phyloP scores from a whole-genome alignment of 1,140 invertebrate species.

The Cyrtorhinus lividipennis region DNA sequence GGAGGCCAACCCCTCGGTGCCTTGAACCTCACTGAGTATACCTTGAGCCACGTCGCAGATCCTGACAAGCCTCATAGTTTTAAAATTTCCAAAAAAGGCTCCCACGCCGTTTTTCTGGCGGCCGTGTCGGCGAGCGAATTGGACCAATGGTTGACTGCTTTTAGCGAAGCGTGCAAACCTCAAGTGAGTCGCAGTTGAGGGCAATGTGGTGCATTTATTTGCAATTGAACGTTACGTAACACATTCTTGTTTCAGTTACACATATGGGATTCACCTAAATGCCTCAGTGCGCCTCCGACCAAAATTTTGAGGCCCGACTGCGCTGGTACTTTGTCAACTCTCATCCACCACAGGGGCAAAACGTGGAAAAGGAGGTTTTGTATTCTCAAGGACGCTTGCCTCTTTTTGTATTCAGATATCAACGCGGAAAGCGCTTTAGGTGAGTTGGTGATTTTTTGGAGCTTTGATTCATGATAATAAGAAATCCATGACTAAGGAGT shows the following conservation, averaged over 20 bases:
- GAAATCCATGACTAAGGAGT: no score
- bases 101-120: conserved; percentile 61
- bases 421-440: conserved; percentile 75
- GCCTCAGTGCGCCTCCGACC: conserved; percentile 51
- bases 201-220: background rate
- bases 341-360: conserved; percentile 54
- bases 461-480: no score
- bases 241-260: no score
- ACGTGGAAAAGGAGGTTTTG: conserved; percentile 85
- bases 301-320: conserved; percentile 72
- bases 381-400: conserved; percentile 84
- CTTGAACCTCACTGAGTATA: conserved; percentile 70
- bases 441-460: no score
- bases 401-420: conserved; percentile 84
- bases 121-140: conserved; percentile 61
- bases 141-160: conserved; percentile 56
- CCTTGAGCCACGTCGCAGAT: conserved; percentile 48
- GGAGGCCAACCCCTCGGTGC: conserved; percentile 79
- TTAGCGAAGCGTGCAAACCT: conserved; percentile 44
- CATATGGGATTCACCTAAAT: conserved; percentile 58
- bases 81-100: conserved; percentile 58
- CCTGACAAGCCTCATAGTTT: conserved; percentile 41
- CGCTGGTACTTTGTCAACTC: conserved; percentile 75
- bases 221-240: no score
- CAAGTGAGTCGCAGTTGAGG: conserved; percentile 15